Conservation (phyloP, 1,140 invertebrate genomes). For the Zaprionus davidi region DNA sequence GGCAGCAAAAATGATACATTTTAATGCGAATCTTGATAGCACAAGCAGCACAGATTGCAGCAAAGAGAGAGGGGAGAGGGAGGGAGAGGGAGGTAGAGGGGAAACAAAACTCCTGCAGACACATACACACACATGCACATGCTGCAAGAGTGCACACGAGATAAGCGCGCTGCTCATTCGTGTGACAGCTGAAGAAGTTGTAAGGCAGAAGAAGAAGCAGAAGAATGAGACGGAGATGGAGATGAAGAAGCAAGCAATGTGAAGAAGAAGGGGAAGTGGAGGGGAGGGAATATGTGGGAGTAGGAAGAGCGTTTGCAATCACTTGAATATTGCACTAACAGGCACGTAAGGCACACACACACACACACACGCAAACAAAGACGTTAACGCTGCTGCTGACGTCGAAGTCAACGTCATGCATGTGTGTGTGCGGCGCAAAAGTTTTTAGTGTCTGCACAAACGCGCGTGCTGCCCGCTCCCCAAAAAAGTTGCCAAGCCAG, state of each 20-base stretch:
- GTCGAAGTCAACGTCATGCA: constrained; percentile 4
- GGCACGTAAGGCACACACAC: constrained; percentile 72
- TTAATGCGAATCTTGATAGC: constrained; percentile 84
- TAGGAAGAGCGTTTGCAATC: constrained; percentile 68
- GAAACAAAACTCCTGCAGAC: constrained; percentile 68
- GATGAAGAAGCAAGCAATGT: constrained; percentile 27
- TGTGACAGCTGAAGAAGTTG: constrained; percentile 81
- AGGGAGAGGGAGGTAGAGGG: constrained; percentile 15
- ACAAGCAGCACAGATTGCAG: constrained; percentile 74
- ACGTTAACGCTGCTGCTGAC: constrained; percentile 43
- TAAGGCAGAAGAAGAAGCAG: constrained; percentile 48
- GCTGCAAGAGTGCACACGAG: constrained; percentile 60
- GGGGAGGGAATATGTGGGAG: neutral
- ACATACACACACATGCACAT: constrained; percentile 38
- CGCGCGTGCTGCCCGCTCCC: constrained; percentile 13
- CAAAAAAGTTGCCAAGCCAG: constrained; percentile 62
- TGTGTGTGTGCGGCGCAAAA: constrained; percentile 29
- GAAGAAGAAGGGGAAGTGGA: constrained; percentile 47
- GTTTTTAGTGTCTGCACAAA: constrained; percentile 47
- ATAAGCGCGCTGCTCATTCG: constrained; percentile 77
- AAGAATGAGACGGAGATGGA: constrained; percentile 23
- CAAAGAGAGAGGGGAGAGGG: constrained; percentile 34
- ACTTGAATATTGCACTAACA: constrained; percentile 84
- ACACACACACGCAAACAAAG: constrained; percentile 65
- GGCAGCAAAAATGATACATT: constrained; percentile 84